phyloP scores from a whole-genome alignment of 2,888 invertebrate species.

The Dioctria linearis region DNA sequence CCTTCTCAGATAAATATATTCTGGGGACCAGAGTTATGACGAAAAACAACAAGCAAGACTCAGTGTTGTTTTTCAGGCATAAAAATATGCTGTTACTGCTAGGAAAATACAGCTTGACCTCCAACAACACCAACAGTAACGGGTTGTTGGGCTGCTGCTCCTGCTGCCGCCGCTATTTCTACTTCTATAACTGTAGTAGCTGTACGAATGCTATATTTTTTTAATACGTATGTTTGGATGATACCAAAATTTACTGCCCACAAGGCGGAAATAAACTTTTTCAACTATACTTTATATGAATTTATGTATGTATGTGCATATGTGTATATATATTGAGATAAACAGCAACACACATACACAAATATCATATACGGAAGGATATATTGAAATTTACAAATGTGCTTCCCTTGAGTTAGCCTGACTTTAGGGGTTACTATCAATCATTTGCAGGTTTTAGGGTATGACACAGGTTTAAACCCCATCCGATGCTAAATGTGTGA shows the following conservation, averaged over 20 bases:
- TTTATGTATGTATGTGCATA: neutral
- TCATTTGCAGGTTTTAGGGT: constrained; percentile 46
- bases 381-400: constrained; percentile 46
- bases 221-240: constrained; percentile 34
- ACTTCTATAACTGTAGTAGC: neutral
- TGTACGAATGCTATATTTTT: constrained; percentile 20
- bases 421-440: constrained; percentile 35
- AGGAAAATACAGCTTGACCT: neutral
- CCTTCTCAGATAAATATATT: neutral
- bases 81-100: constrained; percentile 37
- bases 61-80: neutral
- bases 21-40: constrained; percentile 6
- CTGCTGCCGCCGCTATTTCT: neutral
- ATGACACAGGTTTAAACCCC: constrained; percentile 36
- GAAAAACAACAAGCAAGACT: neutral
- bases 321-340: too few species aligned
- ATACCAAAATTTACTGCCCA: constrained; percentile 32
- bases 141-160: constrained; percentile 18
- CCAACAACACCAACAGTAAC: too few species aligned
- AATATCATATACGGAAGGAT: neutral
- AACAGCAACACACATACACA: constrained; percentile 5
- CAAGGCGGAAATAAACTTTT: constrained; percentile 35
- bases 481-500: too few species aligned
- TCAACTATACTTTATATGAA: too few species aligned
- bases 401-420: constrained; percentile 25